A percentile compares a stretch with the other conserved stretches of the same genome.
Conservation (phyloP, 1,140 invertebrate genomes). For the Chrysomallon squamiferum region DNA sequence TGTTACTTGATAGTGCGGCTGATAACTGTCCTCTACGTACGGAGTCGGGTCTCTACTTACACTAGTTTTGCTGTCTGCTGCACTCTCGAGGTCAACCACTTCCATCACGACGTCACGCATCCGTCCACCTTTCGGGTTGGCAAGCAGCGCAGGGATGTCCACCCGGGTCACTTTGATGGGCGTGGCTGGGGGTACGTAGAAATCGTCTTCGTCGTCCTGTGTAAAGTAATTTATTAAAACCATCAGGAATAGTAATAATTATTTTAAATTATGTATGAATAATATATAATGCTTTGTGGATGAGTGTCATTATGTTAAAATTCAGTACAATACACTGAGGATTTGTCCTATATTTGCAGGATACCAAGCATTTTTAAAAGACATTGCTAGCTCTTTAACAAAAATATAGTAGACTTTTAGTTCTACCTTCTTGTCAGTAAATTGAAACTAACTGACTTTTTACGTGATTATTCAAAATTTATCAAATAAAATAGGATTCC, state of each 20-base stretch:
- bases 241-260: background rate
- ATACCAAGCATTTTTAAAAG: background rate
- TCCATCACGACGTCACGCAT: background rate
- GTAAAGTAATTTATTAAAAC: background rate
- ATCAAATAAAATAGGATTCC: no score
- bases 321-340: background rate
- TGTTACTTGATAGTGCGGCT: no score
- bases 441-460: no score
- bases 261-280: background rate
- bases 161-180: slow-evolving; percentile 1
- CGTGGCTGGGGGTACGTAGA: background rate
- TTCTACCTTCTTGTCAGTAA: no score
- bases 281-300: background rate
- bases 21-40: no score
- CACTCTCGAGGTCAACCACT: background rate
- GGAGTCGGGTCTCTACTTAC: no score
- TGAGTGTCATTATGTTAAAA: background rate
- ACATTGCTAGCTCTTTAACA: background rate
- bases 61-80: background rate
- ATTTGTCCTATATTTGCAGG: background rate
- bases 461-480: no score
- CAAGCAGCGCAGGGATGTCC: background rate
- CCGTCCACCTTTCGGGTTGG: background rate
- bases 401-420: background rate
- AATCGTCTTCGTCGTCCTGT: background rate